A percentile compares a stretch with the other conserved stretches of the same genome.
phyloP scores from a whole-genome alignment of 1,140 invertebrate genomes.

The Pseudomyrmex dendroicus region DNA sequence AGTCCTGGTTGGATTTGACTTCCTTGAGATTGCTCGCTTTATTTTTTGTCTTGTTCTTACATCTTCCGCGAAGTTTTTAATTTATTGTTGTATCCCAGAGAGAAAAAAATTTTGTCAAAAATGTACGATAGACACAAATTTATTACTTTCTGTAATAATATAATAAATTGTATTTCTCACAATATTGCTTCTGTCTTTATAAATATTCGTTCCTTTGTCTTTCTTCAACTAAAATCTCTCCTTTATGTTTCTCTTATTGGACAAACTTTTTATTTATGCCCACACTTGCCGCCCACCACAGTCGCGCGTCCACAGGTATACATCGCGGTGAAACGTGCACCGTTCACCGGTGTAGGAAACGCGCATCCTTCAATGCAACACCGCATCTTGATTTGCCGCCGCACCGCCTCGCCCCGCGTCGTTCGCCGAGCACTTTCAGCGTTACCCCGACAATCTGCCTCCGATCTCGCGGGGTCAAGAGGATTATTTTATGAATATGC shows the following conservation, averaged over 20 bases:
- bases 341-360: constrained; percentile 48
- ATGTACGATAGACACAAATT: no score
- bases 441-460: constrained; percentile 64
- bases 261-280: constrained; percentile 32
- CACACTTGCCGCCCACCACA: constrained; percentile 25
- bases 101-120: no score
- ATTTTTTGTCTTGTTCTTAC: constrained; percentile 4
- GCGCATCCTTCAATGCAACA: constrained; percentile 53
- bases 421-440: constrained; percentile 52
- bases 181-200: background rate
- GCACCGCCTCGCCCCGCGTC: constrained; percentile 48
- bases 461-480: constrained; percentile 73
- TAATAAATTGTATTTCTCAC: no score
- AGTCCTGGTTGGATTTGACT: constrained; percentile 39
- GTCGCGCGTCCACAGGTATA: background rate
- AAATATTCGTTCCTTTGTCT: background rate
- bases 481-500: constrained; percentile 76
- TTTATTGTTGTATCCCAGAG: no score
- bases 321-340: constrained; percentile 28
- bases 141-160: no score
- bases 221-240: background rate
- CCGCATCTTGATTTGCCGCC: constrained; percentile 53
- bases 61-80: background rate
- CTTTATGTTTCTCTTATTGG: constrained; percentile 8
- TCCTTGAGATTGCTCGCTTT: constrained; percentile 48